Base-by-base conservation (phyloP, 1,140 invertebrate species). In the Orchestia grillus region DNA sequence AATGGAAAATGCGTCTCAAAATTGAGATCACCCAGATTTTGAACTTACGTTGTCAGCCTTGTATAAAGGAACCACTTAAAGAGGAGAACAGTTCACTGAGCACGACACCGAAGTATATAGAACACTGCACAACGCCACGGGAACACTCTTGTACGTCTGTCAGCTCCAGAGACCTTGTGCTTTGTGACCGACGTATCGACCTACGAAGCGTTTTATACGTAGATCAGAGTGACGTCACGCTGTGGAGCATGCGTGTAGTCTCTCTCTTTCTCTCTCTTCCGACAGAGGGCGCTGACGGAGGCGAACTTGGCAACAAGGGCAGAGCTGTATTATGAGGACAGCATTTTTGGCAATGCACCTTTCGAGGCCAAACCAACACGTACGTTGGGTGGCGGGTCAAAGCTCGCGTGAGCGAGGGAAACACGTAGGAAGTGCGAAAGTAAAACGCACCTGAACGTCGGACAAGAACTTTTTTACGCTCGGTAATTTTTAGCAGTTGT, bases 281-380 rank as follows among this genome's bases (percentile, higher is more conserved):
- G 62, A 77, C 62, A 77, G 62, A 77, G 62, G 62, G 62, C 62
- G 62, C 62, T 77, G 62, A 77, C 62, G 62, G 62, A 77, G 62
- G 62, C 36, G 62, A 77, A 77, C 62, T 77, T 77, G 62, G 62
- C 62, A 23, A 77, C 62, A 77, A 77, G 62, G 62, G 62, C 62
- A 8, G 62, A 77, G 62, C 62, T 77, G 62, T 77, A 77, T 77
- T 36, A 77, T 77, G 15, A 77, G 62, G 62, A 77, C 15, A 36
- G 62, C 62, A 77, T 77, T 77, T 77, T 77, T 77, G 62, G 62
- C 62, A 77, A 77, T 77, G 62, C 62, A 77, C 1, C 1, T 36
- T 8, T 77, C 11, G 62, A 77, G 62, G 28, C 28, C 62, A 28
- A 28, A 77, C 1, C 28, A 77, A 77, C 62, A 77, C 28, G 62